A percentile compares a stretch with the other conserved stretches of the same genome.
phyloP scores from a whole-genome alignment of 2,113 vertebrate genomes.

The Trochalopteron elliotii region DNA sequence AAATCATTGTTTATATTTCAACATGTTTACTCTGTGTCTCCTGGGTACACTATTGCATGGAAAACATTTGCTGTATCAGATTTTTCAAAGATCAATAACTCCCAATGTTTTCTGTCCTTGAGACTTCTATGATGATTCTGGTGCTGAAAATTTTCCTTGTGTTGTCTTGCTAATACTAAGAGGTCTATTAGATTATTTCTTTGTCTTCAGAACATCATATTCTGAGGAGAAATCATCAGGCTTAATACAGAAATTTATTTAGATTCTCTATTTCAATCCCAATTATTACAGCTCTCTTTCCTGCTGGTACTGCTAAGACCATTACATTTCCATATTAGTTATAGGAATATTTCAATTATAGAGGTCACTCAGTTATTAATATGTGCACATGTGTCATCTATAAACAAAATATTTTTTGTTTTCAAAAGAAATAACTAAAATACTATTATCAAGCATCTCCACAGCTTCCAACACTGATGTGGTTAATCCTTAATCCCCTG shows the following conservation, averaged over 20 bases:
- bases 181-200: neutral
- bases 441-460: neutral
- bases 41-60: neutral
- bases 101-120: neutral
- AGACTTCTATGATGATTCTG: neutral
- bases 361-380: neutral
- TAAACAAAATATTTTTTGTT: neutral
- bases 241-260: neutral
- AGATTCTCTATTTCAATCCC: neutral
- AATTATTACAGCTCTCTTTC: neutral
- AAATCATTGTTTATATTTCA: slow-evolving; percentile 5
- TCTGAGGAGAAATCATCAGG: neutral
- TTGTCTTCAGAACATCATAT: neutral
- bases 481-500: neutral
- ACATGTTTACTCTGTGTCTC: neutral
- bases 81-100: slow-evolving; percentile 37
- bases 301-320: neutral
- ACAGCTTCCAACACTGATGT: neutral
- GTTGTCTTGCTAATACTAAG: neutral
- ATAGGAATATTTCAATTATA: neutral
- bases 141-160: neutral
- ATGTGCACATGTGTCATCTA: neutral
- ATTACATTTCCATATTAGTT: neutral
- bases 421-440: neutral
- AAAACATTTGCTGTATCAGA: slow-evolving; percentile 32